Base-by-base conservation (phyloP, 2,797 vertebrate genomes). In the Gorsachius magnificus region DNA sequence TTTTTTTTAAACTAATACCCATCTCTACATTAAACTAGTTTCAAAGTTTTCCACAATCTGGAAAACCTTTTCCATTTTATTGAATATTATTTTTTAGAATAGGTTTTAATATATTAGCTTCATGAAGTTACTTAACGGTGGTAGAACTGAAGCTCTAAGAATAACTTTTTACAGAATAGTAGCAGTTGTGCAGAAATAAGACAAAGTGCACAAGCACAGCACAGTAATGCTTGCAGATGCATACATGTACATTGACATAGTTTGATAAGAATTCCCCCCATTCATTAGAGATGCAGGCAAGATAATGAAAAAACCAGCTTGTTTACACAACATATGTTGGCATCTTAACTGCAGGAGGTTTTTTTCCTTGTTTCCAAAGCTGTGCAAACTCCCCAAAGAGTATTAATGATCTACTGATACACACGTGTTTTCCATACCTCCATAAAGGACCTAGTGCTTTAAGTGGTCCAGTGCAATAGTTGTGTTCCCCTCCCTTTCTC, bases 151-250 rank as follows among this genome's bases (percentile, higher is more conserved):
- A 87, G 24, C 66, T 75, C 33, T 21, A 70, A n/a, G 11, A 76
- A 72, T 5, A 76, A 65, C 16, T 29, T 65, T 46, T 81, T 54
- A 60, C 41, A 83, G 19, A 58, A 35, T 1, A 89, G 11, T 13
- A 71, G 33, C 28, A 87, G 58, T 25, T 10, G 0, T 56, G 35
- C 25, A 87, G 38, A 70, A 90, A 15, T n/a, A 58, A 69, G 31
- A 43, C 28, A 65, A 82, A 78, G 51, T 0, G 2, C 45, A 63
- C 0, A 1, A 38, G 4, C 41, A 65, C n/a, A 65, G 43, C 35
- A 70, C 68, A 83, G 54, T 15, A 74, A 43, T 16, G 57, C 25
- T 16, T 71, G 18, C 63, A 82, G 45, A 68, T n/a, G 31, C 16
- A 60, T 11, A 54, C 20, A 51, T 5, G 4, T 35, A 79, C 17